phyloP scores from a whole-genome alignment of 2,888 invertebrate genomes.

The Pyrocoelia pectoralis region DNA sequence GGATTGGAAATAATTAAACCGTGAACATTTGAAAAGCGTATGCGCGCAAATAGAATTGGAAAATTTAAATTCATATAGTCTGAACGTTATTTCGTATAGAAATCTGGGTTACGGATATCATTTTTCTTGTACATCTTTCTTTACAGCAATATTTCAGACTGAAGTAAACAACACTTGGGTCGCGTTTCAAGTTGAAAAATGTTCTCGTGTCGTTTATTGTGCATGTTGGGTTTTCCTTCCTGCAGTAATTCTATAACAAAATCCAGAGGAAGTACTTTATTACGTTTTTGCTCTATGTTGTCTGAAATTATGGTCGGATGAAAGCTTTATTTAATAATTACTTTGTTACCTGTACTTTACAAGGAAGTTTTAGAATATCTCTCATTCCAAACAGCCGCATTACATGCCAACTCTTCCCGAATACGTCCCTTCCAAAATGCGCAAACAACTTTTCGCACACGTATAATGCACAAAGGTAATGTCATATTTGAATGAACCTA shows the following conservation, averaged over 20 bases:
- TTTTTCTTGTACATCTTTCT: conserved; percentile 55
- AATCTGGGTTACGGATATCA: conserved; percentile 53
- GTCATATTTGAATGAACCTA: conserved; percentile 34
- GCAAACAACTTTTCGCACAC: neutral
- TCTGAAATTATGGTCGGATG: conserved; percentile 34
- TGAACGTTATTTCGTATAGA: conserved; percentile 48
- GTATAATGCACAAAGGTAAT: conserved; percentile 17
- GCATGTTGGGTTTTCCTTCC: conserved; percentile 49
- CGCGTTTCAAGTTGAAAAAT: conserved; percentile 56
- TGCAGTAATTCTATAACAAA: conserved; percentile 44
- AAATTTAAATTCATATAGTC: conserved; percentile 33
- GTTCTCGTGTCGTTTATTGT: conserved; percentile 53
- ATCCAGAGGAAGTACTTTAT: conserved; percentile 39
- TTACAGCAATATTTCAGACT: conserved; percentile 55
- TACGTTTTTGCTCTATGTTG: conserved; percentile 34
- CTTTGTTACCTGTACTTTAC: conserved; percentile 32
- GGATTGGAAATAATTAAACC: neutral
- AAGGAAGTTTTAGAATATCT: conserved; percentile 25
- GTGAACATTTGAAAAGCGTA: neutral
- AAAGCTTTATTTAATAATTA: conserved; percentile 37
- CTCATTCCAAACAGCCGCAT: conserved; percentile 21
- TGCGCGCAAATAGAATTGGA: neutral
- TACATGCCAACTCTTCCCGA: conserved; percentile 8
- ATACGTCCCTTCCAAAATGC: conserved; percentile 8
- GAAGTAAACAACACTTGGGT: conserved; percentile 56